phyloP scores from a whole-genome alignment of 2,888 invertebrate genomes.

The Caenorhabditis virilis region DNA sequence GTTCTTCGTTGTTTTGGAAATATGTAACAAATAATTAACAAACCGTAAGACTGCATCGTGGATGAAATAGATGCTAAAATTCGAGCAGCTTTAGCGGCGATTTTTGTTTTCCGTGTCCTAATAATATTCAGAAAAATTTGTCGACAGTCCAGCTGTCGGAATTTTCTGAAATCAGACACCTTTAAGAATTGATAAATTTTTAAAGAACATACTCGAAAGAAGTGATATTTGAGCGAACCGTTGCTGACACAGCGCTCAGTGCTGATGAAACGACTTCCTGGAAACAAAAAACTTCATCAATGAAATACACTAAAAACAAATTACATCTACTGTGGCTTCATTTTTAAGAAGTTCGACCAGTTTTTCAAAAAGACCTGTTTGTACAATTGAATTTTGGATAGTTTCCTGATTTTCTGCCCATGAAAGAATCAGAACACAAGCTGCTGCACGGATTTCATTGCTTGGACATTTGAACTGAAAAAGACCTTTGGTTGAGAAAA shows the following conservation, averaged over 20 bases:
- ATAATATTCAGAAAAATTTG: not conserved
- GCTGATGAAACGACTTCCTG: not conserved
- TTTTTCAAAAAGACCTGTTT: conserved; percentile 1
- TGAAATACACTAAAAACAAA: not conserved
- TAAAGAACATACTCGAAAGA: conserved; percentile 18
- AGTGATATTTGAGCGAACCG: conserved; percentile 18
- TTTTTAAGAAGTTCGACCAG: not conserved
- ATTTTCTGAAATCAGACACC: not conserved
- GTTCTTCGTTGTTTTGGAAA: too few relatives aligned
- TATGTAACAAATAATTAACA: too few relatives aligned
- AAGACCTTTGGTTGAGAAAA: not conserved
- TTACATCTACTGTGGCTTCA: not conserved
- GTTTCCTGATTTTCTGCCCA: conserved; percentile 14
- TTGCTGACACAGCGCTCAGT: conserved; percentile 8
- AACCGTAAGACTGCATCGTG: too few relatives aligned
- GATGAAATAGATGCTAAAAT: conserved; percentile 18
- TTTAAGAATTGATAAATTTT: not conserved
- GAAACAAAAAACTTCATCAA: not conserved
- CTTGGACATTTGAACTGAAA: conserved; percentile 7
- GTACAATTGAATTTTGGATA: not conserved
- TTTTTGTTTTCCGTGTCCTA: not conserved
- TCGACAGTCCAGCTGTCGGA: not conserved
- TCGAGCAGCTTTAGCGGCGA: conserved; percentile 6
- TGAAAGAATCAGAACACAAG: conserved; percentile 8
- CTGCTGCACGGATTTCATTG: conserved; percentile 10